These are phyloP conservation scores for Bubo blakistoni DNA, from an alignment of 2,113 vertebrate genomes.

Conservation along the genomic window DNA sequence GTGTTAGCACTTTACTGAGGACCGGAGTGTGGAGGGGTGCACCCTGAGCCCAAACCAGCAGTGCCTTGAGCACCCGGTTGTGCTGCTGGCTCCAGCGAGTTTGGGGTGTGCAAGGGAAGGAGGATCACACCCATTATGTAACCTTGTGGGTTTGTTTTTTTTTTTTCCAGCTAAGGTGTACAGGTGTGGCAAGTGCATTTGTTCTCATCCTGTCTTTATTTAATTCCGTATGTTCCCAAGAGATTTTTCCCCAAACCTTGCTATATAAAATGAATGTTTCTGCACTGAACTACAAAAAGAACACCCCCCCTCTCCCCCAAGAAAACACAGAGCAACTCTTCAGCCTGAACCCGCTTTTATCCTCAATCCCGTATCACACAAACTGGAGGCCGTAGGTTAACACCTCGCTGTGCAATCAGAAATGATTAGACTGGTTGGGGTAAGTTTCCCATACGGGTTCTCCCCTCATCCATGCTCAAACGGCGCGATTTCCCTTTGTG, in stretches of 20 bases:
- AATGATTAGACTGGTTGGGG: background rate
- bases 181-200: conserved; percentile 38
- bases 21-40: conserved; percentile 73
- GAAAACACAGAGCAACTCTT: background rate
- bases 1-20: conserved; percentile 85
- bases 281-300: conserved; percentile 66
- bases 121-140: background rate
- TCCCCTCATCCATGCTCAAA: conserved; percentile 35
- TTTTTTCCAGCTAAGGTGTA: background rate
- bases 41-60: conserved; percentile 26
- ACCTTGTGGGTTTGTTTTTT: background rate
- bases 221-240: conserved; percentile 39
- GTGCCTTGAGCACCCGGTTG: conserved; percentile 43
- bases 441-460: conserved; percentile 35
- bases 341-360: conserved; percentile 28
- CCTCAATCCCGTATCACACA: background rate
- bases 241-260: conserved; percentile 16
- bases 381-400: background rate
- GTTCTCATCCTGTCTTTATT: conserved; percentile 32
- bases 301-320: background rate
- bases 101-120: conserved; percentile 16
- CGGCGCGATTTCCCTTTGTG: conserved; percentile 67
- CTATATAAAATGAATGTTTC: conserved; percentile 61
- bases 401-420: background rate
- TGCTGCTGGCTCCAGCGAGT: background rate